Conservation (phyloP, 2,797 vertebrate species). For the Sylvilagus floridanus region DNA sequence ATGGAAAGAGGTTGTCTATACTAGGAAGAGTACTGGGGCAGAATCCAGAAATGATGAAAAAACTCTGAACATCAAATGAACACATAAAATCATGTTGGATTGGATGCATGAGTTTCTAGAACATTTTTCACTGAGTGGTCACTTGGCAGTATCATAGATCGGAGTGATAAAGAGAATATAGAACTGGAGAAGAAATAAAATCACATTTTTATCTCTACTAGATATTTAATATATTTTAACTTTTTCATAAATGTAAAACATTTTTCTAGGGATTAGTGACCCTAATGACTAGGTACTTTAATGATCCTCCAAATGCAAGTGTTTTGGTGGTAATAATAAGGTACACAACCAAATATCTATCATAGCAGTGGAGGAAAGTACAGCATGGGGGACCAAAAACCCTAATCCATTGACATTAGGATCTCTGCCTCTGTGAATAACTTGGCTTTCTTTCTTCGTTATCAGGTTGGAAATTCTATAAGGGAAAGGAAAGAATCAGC, state of each 20-base stretch:
- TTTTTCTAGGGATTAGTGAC: neutral
- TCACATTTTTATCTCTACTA: neutral
- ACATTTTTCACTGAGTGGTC: neutral
- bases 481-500: constrained; percentile 19
- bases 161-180: neutral
- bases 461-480: neutral
- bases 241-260: neutral
- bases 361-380: neutral
- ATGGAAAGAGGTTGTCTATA: neutral
- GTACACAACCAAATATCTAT: constrained; percentile 25
- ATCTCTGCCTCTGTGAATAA: constrained; percentile 19
- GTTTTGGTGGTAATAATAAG: neutral
- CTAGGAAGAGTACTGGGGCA: neutral
- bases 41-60: neutral
- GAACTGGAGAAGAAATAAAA: neutral
- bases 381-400: neutral
- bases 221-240: neutral
- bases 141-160: neutral
- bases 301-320: constrained; percentile 15
- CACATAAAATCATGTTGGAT: neutral
- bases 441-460: neutral
- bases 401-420: neutral
- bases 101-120: neutral
- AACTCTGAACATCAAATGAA: neutral
- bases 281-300: constrained; percentile 1